Evolutionary conservation across 1,140 invertebrate genomes (phyloP).

Genomic region (Nephotettix cincticeps): DNA sequence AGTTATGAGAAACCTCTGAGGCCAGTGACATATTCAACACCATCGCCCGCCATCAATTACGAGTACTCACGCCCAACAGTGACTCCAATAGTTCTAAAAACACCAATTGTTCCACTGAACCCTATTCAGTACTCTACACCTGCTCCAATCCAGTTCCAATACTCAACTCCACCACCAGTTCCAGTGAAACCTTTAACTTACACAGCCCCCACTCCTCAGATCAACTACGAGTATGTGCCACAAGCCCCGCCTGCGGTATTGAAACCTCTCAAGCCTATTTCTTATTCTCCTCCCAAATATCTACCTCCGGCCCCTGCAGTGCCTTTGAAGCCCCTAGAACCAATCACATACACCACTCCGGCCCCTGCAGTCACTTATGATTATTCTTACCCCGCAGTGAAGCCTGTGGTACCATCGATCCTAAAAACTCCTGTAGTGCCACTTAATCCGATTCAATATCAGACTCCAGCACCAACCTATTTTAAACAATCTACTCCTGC

Average conservation of each 20-base stretch:
- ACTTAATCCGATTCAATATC: constrained; percentile 29
- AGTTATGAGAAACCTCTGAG: constrained; percentile 20
- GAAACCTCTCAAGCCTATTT: neutral
- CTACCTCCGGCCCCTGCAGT: neutral
- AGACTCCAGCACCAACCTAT: constrained; percentile 24
- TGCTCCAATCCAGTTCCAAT: neutral
- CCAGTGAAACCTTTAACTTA: neutral
- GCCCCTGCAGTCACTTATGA: constrained; percentile 6
- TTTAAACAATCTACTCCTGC: constrained; percentile 27
- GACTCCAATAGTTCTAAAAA: constrained; percentile 23
- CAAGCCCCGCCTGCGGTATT: neutral
- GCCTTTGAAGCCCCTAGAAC: constrained; percentile 21
- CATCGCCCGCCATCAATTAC: constrained; percentile 11
- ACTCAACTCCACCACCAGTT: neutral
- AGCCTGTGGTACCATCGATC: constrained; percentile 12
- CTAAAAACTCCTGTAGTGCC: constrained; percentile 27
- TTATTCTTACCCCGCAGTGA: constrained; percentile 1
- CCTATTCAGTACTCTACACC: constrained; percentile 32
- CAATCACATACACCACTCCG: constrained; percentile 26
- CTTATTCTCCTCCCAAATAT: constrained; percentile 4
- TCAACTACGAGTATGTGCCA: neutral
- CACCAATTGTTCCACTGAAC: constrained; percentile 33
- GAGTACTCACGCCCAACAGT: neutral
- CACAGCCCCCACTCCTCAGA: neutral
- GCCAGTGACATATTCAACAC: constrained; percentile 30